These are phyloP conservation scores for Erannis defoliaria DNA, from an alignment of 2,888 invertebrate species.

Conservation along the genomic window DNA sequence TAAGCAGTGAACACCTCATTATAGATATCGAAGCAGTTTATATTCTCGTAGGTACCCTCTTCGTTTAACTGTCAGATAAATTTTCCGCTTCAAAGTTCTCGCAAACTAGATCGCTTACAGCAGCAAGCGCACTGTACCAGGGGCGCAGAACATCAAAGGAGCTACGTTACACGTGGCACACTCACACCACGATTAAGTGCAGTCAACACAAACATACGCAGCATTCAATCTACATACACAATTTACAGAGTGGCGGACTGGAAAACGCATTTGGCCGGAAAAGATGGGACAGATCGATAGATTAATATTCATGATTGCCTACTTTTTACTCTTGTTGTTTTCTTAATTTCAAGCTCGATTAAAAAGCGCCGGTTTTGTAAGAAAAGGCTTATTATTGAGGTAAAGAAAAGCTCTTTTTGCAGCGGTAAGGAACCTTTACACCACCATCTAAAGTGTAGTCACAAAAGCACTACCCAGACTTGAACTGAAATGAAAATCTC, in stretches of 20 bases:
- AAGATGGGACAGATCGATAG: slow-evolving; percentile 71
- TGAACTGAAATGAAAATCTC: slow-evolving; percentile 73
- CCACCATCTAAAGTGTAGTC: slow-evolving; percentile 51
- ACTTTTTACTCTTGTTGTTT: background rate
- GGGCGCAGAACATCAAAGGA: slow-evolving; percentile 57
- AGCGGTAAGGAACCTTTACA: slow-evolving; percentile 56
- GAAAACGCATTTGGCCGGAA: slow-evolving; percentile 75
- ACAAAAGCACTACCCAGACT: slow-evolving; percentile 64
- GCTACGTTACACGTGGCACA: slow-evolving; percentile 69
- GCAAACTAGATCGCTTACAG: slow-evolving; percentile 77
- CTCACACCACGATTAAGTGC: slow-evolving; percentile 60
- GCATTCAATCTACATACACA: slow-evolving; percentile 54
- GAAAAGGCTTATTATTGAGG: slow-evolving; percentile 51
- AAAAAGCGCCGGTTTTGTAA: background rate
- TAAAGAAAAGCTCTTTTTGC: slow-evolving; percentile 52
- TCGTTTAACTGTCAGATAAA: slow-evolving; percentile 68
- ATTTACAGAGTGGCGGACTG: slow-evolving; percentile 72
- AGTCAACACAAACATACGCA: slow-evolving; percentile 45
- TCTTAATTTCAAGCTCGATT: slow-evolving; percentile 29
- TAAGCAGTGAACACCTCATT: slow-evolving; percentile 39
- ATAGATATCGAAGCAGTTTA: slow-evolving; percentile 43
- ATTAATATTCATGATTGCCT: slow-evolving; percentile 42
- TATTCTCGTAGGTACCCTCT: slow-evolving; percentile 52
- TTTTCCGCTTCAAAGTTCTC: slow-evolving; percentile 74
- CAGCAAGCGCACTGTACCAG: slow-evolving; percentile 66